Percentiles rank a stretch among this genome's conserved stretches.
Evolutionary conservation across 2,113 vertebrate genomes (phyloP).

Genomic region (Psittacus erithacus): DNA sequence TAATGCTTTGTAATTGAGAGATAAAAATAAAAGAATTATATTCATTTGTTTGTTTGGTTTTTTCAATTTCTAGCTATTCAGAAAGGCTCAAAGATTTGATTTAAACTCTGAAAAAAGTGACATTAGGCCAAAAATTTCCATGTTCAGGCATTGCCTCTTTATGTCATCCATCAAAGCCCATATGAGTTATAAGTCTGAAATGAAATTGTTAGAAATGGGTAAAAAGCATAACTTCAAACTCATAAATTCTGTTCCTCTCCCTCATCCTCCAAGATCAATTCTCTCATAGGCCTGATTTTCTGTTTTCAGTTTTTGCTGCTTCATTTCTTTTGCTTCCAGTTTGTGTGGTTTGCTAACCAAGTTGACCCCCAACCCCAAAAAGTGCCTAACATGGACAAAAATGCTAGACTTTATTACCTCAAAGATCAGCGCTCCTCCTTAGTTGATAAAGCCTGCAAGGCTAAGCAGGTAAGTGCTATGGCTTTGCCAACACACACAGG

Average conservation of each 20-base stretch:
- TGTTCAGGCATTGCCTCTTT: not conserved
- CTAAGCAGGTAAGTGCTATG: not conserved
- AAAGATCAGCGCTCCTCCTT: not conserved
- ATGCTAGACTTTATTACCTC: not conserved
- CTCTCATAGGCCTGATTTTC: not conserved
- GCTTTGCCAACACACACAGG: not conserved
- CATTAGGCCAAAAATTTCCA: not conserved
- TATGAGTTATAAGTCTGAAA: not conserved
- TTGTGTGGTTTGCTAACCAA: not conserved
- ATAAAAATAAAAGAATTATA: not conserved
- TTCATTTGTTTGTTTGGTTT: not conserved
- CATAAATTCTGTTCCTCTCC: not conserved
- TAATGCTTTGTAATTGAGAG: not conserved
- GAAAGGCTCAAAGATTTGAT: not conserved
- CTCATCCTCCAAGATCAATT: not conserved
- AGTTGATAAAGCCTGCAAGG: accelerated
- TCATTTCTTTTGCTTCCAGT: not conserved
- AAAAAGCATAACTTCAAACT: not conserved
- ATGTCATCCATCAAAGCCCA: not conserved
- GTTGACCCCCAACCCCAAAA: not conserved
- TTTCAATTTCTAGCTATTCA: not conserved
- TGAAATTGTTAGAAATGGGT: not conserved
- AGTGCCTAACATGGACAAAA: not conserved
- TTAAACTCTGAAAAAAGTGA: not conserved
- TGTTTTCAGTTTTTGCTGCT: not conserved